These are phyloP conservation scores for Leptopilina drosophilae DNA, from an alignment of 2,888 invertebrate genomes.

Conservation along the genomic window DNA sequence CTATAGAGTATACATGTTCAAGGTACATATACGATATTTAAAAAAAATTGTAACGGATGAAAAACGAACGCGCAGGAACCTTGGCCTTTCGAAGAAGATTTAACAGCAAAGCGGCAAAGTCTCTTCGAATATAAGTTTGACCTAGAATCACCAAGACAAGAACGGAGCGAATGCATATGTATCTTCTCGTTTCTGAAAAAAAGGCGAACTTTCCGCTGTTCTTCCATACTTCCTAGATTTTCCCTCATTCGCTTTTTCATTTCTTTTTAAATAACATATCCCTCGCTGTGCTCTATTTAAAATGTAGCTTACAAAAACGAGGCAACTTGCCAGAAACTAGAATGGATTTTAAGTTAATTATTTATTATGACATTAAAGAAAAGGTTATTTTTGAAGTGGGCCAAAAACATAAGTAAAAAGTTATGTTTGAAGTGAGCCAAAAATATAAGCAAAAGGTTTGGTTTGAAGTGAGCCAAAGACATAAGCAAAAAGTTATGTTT, in stretches of 20 bases:
- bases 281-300: no score
- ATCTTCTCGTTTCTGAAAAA: slow-evolving; percentile 25
- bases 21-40: no score
- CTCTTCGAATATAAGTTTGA: slow-evolving; percentile 65
- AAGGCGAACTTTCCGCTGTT: slow-evolving; percentile 34
- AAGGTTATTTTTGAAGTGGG: no score
- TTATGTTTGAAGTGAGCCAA: no score
- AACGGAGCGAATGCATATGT: slow-evolving; percentile 41
- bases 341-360: no score
- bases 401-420: no score
- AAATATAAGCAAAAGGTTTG: no score
- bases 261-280: slow-evolving; percentile 31
- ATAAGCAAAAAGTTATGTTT: no score
- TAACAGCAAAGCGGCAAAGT: slow-evolving; percentile 60
- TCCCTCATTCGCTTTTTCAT: slow-evolving; percentile 7
- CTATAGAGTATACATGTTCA: not conserved
- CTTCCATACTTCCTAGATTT: not conserved
- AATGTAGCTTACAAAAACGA: no score
- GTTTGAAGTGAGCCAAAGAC: no score
- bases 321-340: no score
- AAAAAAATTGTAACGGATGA: not conserved
- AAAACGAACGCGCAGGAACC: slow-evolving; percentile 51
- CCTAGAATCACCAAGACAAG: slow-evolving; percentile 58
- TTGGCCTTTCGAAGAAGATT: slow-evolving; percentile 58
- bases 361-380: no score